These are phyloP conservation scores for Archegozetes longisetosus DNA, from an alignment of 1,140 invertebrate species.

Conservation along the genomic window DNA sequence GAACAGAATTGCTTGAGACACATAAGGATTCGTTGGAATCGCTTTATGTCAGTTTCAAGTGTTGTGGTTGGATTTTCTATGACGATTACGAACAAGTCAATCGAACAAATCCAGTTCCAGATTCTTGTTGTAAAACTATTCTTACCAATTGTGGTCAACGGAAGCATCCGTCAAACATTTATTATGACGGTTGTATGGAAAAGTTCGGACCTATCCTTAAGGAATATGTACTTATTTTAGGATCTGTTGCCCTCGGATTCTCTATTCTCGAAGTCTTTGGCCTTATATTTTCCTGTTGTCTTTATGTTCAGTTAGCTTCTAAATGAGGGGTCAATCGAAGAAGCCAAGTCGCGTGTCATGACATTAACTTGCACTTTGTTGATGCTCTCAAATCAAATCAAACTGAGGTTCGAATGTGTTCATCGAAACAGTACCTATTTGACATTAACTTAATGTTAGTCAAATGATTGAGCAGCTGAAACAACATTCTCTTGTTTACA, in stretches of 20 bases:
- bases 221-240: constrained; percentile 11
- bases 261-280: constrained; percentile 12
- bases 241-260: constrained; percentile 8
- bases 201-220: constrained; percentile 5
- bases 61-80: constrained; percentile 12
- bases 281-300: constrained; percentile 13
- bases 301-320: constrained; percentile 9
- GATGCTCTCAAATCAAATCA: too few species aligned
- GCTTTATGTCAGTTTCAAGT: constrained; percentile 28
- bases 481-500: too few species aligned
- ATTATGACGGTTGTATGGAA: constrained; percentile 10
- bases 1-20: constrained; percentile 36
- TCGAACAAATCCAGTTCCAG: constrained; percentile 1
- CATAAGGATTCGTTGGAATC: constrained; percentile 52
- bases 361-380: too few species aligned
- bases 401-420: too few species aligned
- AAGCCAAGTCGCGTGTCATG: too few species aligned
- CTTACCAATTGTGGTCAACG: constrained; percentile 15
- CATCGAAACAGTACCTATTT: too few species aligned
- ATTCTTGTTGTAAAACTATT: constrained; percentile 14
- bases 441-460: too few species aligned
- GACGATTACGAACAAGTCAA: constrained; percentile 12
- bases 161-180: constrained; percentile 15
- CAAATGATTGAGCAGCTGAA: too few species aligned
- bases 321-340: too few species aligned